Evolutionary conservation across 2,888 invertebrate genomes (phyloP).

Genomic region (Agonopterix subpropinquella): DNA sequence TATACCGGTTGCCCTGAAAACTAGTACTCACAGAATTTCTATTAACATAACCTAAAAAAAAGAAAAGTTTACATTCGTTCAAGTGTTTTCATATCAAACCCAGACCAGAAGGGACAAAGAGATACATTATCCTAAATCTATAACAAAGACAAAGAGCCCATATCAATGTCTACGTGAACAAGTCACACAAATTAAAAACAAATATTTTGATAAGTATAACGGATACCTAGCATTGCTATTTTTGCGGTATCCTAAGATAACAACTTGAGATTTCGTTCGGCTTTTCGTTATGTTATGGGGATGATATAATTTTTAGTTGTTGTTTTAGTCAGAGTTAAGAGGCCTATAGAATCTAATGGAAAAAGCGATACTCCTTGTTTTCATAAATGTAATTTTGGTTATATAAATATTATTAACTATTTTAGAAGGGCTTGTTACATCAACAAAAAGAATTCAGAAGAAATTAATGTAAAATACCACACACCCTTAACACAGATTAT

Average conservation of each 20-base stretch:
- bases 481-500: no score
- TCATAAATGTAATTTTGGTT: no score
- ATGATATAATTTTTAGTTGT: not conserved
- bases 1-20: no score
- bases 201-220: slow-evolving; percentile 12
- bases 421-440: no score
- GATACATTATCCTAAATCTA: not conserved
- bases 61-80: no score
- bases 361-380: no score
- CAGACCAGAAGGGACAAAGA: not conserved
- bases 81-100: not conserved
- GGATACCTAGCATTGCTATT: slow-evolving; percentile 12
- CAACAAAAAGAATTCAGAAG: no score
- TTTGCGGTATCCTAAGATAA: slow-evolving; percentile 23
- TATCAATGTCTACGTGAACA: not conserved
- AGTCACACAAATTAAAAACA: slow-evolving; percentile 8
- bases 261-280: slow-evolving; percentile 12
- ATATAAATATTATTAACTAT: no score
- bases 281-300: slow-evolving; percentile 11
- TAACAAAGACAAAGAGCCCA: not conserved
- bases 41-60: not conserved
- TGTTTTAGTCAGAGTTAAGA: no score
- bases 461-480: no score
- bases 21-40: no score
- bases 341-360: no score